Evolutionary conservation across 2,888 invertebrate genomes (phyloP), one percentile per base, ranked within the genome.

Genomic region (Malacosoma neustria): DNA sequence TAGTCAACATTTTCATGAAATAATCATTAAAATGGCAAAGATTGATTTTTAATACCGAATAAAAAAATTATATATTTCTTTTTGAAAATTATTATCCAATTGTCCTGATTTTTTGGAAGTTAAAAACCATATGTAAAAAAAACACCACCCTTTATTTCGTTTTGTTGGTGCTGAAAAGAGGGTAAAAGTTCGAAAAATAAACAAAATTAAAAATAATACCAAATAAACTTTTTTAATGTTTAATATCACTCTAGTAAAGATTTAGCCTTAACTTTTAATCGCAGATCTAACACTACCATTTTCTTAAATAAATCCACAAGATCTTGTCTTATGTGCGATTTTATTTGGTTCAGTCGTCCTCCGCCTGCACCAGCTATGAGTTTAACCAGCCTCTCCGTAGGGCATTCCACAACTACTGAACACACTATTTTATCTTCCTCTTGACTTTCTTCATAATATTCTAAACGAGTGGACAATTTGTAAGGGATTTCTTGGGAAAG

Each of bases 401-500:
- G 89, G 51, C 93, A 92, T 31, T 85, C 75, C 0, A 95, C 88
- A 35, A 80, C 56, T 1, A 93, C 90, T 0, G 91, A 87, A 57
- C 77, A 74, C 2, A 72, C 37, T 4, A 82, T 67, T 57, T 71
- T 77, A 33, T 79, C 52, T 38, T 71, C 88, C 45, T 89, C 88
- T 15, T 88, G 79, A 35, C 68, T 61, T 13, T 87, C 77, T 48
- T 91, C 89, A 51, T 89, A 90, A 61, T 90, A 90, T 63, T 94
- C 93, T 11, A 96, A 61, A 34, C 82, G 58, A 4, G 90, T 85
- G 41, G 87, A 79, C 3, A 97, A 62, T 30, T 72, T 85, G 61
- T 98, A 98, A 0, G 98, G 98, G 32, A 98, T 89, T 81, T 98
- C 96, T 49, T 95, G 89, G 0, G 92, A 90, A 32, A 98, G 74